These are phyloP conservation scores for Symphodus melops DNA, from an alignment of 2,113 vertebrate species.

Conservation along the genomic window DNA sequence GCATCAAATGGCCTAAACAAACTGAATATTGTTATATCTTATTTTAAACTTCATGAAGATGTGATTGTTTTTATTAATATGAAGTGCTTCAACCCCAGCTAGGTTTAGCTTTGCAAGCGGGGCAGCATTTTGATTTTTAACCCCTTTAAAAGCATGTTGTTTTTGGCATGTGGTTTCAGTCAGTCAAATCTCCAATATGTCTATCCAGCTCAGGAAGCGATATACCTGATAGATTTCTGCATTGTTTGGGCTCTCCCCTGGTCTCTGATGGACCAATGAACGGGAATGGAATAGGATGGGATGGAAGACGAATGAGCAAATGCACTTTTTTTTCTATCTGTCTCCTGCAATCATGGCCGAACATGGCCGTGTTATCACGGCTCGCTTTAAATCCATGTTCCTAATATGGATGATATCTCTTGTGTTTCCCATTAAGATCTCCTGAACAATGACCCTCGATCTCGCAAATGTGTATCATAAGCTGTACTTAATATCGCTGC, in stretches of 20 bases:
- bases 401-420: constrained; percentile 58
- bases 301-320: constrained; percentile 58
- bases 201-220: constrained; percentile 36
- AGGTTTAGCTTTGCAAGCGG: not conserved
- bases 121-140: constrained; percentile 9
- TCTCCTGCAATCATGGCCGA: constrained; percentile 32
- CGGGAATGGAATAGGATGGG: constrained; percentile 53
- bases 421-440: constrained; percentile 46
- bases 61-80: not conserved
- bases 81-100: not conserved
- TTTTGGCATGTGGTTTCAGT: constrained; percentile 19
- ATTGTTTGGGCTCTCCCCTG: constrained; percentile 56
- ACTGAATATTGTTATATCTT: too few species aligned
- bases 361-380: constrained; percentile 54
- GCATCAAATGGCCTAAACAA: too few species aligned
- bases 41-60: too few species aligned
- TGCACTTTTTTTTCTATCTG: constrained; percentile 48
- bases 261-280: constrained; percentile 76
- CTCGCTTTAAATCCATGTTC: constrained; percentile 53
- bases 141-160: constrained; percentile 18
- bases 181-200: constrained; percentile 9
- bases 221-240: constrained; percentile 59
- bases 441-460: constrained; percentile 56
- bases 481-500: constrained; percentile 51
- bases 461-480: constrained; percentile 55